Percentiles rank a stretch among this genome's conserved stretches.
Conservation (phyloP, 2,888 invertebrate species). For the Heliconius hortense region DNA sequence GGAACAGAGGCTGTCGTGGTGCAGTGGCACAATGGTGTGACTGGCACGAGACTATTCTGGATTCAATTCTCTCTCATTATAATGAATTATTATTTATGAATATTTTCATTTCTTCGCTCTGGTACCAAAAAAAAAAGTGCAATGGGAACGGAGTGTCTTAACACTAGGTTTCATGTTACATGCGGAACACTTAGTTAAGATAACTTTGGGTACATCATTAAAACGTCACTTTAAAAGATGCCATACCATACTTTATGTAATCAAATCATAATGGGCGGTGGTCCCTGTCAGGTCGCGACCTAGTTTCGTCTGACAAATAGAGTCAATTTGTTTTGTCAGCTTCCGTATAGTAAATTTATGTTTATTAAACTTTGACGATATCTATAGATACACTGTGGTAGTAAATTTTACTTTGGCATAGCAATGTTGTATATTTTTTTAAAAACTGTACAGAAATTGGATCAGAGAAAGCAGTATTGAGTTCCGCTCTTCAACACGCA, state of each 20-base stretch:
- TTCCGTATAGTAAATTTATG: conserved; percentile 15
- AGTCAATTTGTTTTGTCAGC: conserved; percentile 27
- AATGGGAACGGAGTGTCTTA: too few species aligned
- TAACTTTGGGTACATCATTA: background rate
- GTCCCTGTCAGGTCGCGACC: conserved; percentile 19
- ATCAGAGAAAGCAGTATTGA: background rate
- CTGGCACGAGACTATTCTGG: too few species aligned
- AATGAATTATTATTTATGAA: too few species aligned
- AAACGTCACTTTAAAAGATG: background rate
- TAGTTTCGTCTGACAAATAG: conserved; percentile 22
- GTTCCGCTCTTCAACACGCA: background rate
- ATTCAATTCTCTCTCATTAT: too few species aligned
- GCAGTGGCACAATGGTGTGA: too few species aligned
- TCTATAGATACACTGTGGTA: conserved; percentile 1
- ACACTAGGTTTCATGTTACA: too few species aligned
- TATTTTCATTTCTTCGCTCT: too few species aligned
- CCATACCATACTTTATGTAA: conserved; percentile 15
- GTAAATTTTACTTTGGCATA: background rate
- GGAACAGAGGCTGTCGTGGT: background rate
- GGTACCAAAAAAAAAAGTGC: too few species aligned
- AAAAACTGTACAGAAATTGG: background rate
- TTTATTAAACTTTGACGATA: conserved; percentile 16
- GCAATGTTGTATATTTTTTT: background rate
- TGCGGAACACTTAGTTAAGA: background rate
- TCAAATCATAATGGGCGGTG: conserved; percentile 20